Evolutionary conservation across 2,888 invertebrate genomes (phyloP).

Genomic region (Ormyrus labotus): DNA sequence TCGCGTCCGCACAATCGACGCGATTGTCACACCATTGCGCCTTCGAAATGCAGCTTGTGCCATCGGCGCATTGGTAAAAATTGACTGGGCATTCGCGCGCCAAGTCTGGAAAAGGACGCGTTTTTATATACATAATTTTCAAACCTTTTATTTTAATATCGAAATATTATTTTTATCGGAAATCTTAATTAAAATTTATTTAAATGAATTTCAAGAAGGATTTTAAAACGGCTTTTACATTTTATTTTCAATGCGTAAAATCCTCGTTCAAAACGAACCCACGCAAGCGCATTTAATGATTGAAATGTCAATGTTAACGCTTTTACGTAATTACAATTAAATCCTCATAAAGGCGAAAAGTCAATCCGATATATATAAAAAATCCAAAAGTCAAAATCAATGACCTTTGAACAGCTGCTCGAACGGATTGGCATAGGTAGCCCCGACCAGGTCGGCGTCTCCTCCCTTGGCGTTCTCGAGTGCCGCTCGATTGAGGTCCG

Average conservation of each 20-base stretch:
- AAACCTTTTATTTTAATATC: too few species aligned
- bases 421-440: not conserved
- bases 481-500: too few species aligned
- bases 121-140: not conserved
- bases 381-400: not conserved
- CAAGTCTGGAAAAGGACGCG: conserved; percentile 14
- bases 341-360: too few species aligned
- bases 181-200: too few species aligned
- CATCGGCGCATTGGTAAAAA: conserved; percentile 49
- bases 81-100: conserved; percentile 23
- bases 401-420: conserved; percentile 19
- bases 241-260: not conserved
- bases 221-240: too few species aligned
- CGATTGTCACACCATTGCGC: conserved; percentile 83
- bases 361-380: too few species aligned
- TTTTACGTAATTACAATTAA: too few species aligned
- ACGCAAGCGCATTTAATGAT: too few species aligned
- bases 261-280: not conserved
- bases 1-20: conserved; percentile 86
- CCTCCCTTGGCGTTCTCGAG: not conserved
- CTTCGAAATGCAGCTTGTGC: conserved; percentile 51
- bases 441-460: not conserved
- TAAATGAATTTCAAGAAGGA: too few species aligned
- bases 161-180: not conserved
- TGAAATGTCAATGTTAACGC: not conserved